A percentile compares a stretch with the other conserved stretches of the same genome.
These are phyloP conservation scores for Barbus barbus DNA, from an alignment of 2,113 vertebrate genomes.

Conservation along the genomic window DNA sequence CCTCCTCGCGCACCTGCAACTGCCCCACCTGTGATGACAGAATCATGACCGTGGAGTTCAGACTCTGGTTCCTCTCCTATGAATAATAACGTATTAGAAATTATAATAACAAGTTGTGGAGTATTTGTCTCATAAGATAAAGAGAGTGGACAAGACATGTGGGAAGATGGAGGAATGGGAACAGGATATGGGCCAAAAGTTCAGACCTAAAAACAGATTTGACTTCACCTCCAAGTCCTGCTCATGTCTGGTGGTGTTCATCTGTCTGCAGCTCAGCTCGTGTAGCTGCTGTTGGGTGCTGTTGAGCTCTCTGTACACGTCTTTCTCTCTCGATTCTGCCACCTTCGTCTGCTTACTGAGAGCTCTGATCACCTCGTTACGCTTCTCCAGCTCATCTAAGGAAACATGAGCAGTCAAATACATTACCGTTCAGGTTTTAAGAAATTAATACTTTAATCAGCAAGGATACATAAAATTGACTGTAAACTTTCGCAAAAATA, in stretches of 20 bases:
- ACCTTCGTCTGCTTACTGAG: conserved; percentile 59
- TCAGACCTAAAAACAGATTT: background rate
- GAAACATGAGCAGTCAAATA: background rate
- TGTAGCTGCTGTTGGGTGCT: conserved; percentile 54
- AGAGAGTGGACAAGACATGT: background rate
- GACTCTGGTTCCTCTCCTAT: conserved; percentile 83
- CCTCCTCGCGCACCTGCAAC: conserved; percentile 85
- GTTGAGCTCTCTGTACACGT: conserved; percentile 59
- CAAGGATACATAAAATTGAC: background rate
- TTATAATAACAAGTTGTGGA: background rate
- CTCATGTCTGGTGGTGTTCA: conserved; percentile 54
- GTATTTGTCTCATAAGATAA: background rate
- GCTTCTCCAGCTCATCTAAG: conserved; percentile 69
- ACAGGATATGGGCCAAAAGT: background rate
- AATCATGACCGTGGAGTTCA: conserved; percentile 78
- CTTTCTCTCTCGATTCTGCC: conserved; percentile 63
- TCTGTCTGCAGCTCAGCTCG: conserved; percentile 58
- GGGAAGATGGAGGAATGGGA: background rate
- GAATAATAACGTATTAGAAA: background rate
- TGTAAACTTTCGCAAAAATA: background rate
- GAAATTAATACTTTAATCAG: background rate
- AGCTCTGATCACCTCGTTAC: conserved; percentile 66
- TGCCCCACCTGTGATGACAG: conserved; percentile 83
- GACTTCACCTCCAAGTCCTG: conserved; percentile 64
- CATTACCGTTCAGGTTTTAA: background rate